Evolutionary conservation across 2,797 vertebrate genomes (phyloP), one percentile per base, ranked within the genome.

Genomic region (Enteromius trimaculatus): DNA sequence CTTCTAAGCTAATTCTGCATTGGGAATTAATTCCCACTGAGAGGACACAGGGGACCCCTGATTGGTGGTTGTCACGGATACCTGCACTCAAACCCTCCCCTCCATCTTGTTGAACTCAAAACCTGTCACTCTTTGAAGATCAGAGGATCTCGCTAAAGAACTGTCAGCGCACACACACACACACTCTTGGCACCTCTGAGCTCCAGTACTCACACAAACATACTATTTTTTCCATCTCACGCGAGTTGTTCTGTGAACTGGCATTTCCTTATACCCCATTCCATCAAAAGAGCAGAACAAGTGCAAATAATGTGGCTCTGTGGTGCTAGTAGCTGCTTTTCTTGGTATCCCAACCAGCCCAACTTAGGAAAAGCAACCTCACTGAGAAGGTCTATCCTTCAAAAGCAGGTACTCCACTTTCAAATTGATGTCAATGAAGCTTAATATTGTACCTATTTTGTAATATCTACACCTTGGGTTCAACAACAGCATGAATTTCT

Each of bases 41-140:
- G 26, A 69, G 79, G 51, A 65, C 79, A 77, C 72, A 70, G 31
- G 58, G 31, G 79, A 77, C 51, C 21, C 60, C 53, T 69, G 49
- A 76, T 75, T 85, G 84, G 84, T 85, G 84, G 84, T 81, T 81
- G 72, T 85, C 84, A 69, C 16, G 53, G 78, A 70, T 81, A 85
- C 84, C 80, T 55, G 31, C 47, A 14, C 23, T 65, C 34, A 70
- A 77, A 26, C 79, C 71, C 72, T 81, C 51, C 51, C 79, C 79
- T 76, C 66, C 68, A 66, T 82, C 60, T 62, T 75, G 80, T 76
- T 65, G 60, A 76, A 47, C 71, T 66, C 71, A 49, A 81, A 81
- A 75, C 29, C 74, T 81, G 79, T 81, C 84, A 69, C 64, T 81
- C 39, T 81, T 85, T 85, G 71, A 81, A 81, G 78, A 81, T 81